Conservation (phyloP, 2,888 invertebrate species). For the Ectemnius continuus region DNA sequence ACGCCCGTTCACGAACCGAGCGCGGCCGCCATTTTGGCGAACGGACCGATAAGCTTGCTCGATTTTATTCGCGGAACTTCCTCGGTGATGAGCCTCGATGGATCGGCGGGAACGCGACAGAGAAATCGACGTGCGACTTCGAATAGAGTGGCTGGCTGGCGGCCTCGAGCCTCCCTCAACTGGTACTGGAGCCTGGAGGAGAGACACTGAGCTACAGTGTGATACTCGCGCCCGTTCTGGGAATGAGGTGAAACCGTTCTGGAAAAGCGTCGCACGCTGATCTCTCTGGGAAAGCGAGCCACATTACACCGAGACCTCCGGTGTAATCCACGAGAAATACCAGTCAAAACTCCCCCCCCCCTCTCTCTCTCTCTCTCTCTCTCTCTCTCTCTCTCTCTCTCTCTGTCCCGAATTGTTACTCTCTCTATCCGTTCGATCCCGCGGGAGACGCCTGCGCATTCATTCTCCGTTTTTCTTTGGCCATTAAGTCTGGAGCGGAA, state of each 20-base stretch:
- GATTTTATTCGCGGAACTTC: constrained; percentile 1
- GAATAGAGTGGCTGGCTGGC: too few relatives aligned
- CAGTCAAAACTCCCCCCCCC: background rate
- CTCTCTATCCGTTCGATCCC: constrained; percentile 46
- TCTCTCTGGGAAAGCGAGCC: background rate
- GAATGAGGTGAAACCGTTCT: background rate
- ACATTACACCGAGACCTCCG: constrained; percentile 18
- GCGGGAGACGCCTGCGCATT: constrained; percentile 49
- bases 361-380: background rate
- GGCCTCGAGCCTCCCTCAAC: background rate
- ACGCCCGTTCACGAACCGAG: constrained; percentile 38
- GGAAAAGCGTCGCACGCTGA: constrained; percentile 11
- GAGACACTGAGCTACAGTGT: background rate
- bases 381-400: background rate
- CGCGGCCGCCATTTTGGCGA: constrained; percentile 73
- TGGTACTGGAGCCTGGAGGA: background rate
- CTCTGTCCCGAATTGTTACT: constrained; percentile 38
- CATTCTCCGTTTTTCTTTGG: background rate
- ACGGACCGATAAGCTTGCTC: constrained; percentile 44
- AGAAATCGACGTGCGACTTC: background rate
- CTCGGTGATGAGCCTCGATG: background rate
- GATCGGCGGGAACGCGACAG: background rate
- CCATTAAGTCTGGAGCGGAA: constrained; percentile 15
- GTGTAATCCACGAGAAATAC: background rate
- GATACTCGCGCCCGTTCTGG: background rate